Conservation (phyloP, 2,888 invertebrate genomes). For the Eretmocerus hayati region DNA sequence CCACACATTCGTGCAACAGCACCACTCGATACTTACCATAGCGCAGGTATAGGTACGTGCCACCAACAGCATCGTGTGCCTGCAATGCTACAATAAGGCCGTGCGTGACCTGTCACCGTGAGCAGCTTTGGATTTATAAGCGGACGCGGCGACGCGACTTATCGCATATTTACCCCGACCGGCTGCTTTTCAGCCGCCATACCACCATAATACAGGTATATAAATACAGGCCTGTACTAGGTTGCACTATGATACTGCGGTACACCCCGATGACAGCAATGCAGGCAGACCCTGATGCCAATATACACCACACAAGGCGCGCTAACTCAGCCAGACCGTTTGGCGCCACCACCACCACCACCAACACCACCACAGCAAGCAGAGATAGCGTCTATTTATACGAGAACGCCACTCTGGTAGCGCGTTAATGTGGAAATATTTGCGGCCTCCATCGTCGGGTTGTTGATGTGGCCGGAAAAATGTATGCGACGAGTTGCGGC, state of each 20-base stretch:
- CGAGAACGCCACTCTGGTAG: not conserved
- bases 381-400: not conserved
- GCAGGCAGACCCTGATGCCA: too few species aligned
- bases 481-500: too few species aligned
- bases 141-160: constrained; percentile 46
- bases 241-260: too few species aligned
- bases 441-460: too few species aligned
- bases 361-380: not conserved
- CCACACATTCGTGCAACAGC: too few species aligned
- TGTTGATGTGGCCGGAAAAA: too few species aligned
- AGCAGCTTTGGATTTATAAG: constrained; percentile 43
- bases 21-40: too few species aligned
- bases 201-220: not conserved
- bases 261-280: too few species aligned
- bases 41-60: not conserved
- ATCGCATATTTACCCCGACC: constrained; percentile 45
- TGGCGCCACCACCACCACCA: constrained; percentile 1
- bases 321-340: not conserved
- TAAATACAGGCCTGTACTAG: too few species aligned
- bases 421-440: too few species aligned
- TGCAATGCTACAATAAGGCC: not conserved
- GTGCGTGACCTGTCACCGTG: constrained; percentile 47
- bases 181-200: constrained; percentile 17
- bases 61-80: not conserved
- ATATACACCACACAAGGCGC: too few species aligned